phyloP scores from a whole-genome alignment of 92 coral and sea anemone species.

The Nematostella vectensis region DNA sequence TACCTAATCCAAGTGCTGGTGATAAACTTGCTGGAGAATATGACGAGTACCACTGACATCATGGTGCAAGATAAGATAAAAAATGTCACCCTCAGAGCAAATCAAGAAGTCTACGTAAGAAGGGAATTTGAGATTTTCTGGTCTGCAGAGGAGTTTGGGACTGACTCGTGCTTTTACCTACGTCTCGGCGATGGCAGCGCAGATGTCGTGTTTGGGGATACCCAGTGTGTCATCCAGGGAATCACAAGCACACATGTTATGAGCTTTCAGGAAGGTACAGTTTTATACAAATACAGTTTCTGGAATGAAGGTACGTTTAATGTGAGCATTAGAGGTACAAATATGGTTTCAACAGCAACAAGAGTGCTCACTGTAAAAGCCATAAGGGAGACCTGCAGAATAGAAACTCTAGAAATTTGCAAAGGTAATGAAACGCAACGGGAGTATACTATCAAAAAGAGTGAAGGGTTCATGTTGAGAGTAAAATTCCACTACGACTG shows the following conservation, averaged over 20 bases:
- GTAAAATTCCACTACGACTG: slow-evolving; percentile 7
- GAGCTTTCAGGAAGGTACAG: background rate
- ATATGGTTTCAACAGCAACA: slow-evolving; percentile 45
- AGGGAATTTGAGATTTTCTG: slow-evolving; percentile 2
- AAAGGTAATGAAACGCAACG: background rate
- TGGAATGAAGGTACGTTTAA: slow-evolving; percentile 33
- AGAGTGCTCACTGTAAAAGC: slow-evolving; percentile 15
- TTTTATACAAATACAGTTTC: slow-evolving; percentile 11
- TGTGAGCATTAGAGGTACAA: slow-evolving; percentile 33
- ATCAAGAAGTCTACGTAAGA: slow-evolving; percentile 18
- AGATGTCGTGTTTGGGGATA: slow-evolving; percentile 16
- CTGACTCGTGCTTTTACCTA: slow-evolving; percentile 32
- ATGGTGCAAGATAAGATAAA: slow-evolving; percentile 27
- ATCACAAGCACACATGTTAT: background rate
- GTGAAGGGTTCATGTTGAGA: slow-evolving; percentile 5
- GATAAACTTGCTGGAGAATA: slow-evolving; percentile 36
- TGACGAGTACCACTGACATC: slow-evolving; percentile 17
- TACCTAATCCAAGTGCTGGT: slow-evolving; percentile 25
- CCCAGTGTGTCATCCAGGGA: slow-evolving; percentile 4
- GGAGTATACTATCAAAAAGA: background rate
- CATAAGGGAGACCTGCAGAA: slow-evolving; percentile 33
- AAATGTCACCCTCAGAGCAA: slow-evolving; percentile 25
- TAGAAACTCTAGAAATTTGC: slow-evolving; percentile 14
- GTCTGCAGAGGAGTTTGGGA: slow-evolving; percentile 23
- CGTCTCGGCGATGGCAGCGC: slow-evolving; percentile 25